These are phyloP conservation scores for Trididemnum miniatum DNA, from an alignment of 23 tunicate genomes.

Conservation along the genomic window DNA sequence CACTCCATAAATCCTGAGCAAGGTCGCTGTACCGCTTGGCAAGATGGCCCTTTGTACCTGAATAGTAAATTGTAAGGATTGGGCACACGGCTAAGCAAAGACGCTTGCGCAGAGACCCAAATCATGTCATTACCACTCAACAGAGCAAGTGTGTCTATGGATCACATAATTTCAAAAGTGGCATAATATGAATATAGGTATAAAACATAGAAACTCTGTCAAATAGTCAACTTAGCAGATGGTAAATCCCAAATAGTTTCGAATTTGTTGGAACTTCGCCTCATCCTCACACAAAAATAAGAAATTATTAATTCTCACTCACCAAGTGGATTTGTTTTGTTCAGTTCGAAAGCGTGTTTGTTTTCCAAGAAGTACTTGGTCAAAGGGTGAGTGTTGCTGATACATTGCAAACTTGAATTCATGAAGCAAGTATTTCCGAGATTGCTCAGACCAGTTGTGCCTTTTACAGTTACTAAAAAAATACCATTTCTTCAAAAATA, in stretches of 20 bases:
- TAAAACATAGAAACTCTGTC: background rate
- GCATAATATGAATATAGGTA: too few relatives aligned
- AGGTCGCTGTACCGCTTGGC: conserved; percentile 81
- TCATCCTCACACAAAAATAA: too few relatives aligned
- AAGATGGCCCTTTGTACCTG: conserved; percentile 89
- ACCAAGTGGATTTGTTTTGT: conserved; percentile 89
- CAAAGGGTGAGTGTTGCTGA: conserved; percentile 82
- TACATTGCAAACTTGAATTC: conserved; percentile 90
- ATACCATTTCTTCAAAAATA: too few relatives aligned
- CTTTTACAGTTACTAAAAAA: conserved; percentile 15
- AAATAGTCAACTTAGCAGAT: too few relatives aligned
- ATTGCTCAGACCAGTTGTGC: conserved; percentile 87
- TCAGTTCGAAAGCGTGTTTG: conserved; percentile 75
- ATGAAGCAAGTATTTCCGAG: conserved; percentile 99
- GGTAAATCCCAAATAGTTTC: too few relatives aligned
- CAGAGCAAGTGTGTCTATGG: too few relatives aligned
- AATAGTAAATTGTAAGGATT: background rate
- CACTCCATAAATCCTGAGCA: conserved; percentile 88
- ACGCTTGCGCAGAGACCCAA: too few relatives aligned
- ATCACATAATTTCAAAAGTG: too few relatives aligned
- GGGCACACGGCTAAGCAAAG: too few relatives aligned
- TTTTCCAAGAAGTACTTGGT: conserved; percentile 77
- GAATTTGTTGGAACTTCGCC: too few relatives aligned
- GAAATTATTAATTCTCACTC: too few relatives aligned
- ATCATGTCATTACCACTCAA: too few relatives aligned